Evolutionary conservation across 2,888 invertebrate species (phyloP).

Genomic region (Caenorhabditis wallacei): DNA sequence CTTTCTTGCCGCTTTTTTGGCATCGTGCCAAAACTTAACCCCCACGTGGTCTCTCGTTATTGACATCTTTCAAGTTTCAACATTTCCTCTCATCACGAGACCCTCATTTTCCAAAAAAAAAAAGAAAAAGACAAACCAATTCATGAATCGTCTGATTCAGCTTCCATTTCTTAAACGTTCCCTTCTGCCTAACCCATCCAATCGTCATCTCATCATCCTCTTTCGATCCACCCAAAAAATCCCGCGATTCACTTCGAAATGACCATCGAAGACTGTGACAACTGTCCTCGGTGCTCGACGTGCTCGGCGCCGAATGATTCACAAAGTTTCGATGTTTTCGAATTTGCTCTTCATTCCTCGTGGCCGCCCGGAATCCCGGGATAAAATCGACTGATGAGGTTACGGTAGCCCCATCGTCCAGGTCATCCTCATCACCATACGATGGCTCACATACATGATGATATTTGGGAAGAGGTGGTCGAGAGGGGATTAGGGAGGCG

Average conservation of each 20-base stretch:
- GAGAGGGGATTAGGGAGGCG: slow-evolving; percentile 33
- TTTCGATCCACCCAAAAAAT: neutral
- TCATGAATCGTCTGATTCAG: slow-evolving; percentile 56
- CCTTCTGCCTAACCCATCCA: slow-evolving; percentile 46
- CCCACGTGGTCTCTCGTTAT: no score
- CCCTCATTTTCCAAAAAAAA: neutral
- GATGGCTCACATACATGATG: slow-evolving; percentile 64
- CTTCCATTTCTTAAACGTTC: slow-evolving; percentile 58
- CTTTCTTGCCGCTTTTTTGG: no score
- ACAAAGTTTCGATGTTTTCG: slow-evolving; percentile 48
- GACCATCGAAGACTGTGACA: slow-evolving; percentile 57
- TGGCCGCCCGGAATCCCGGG: slow-evolving; percentile 39
- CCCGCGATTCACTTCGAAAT: slow-evolving; percentile 45
- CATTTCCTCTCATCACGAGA: no score
- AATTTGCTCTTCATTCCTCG: slow-evolving; percentile 49
- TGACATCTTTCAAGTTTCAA: no score
- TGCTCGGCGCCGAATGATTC: slow-evolving; percentile 20
- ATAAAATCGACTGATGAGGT: slow-evolving; percentile 60
- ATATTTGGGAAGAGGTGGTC: slow-evolving; percentile 50
- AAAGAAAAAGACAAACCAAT: slow-evolving; percentile 22
- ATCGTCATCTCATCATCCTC: slow-evolving; percentile 59
- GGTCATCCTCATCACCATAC: slow-evolving; percentile 61
- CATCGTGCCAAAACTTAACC: no score
- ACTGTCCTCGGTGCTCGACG: slow-evolving; percentile 52
- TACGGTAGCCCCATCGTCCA: slow-evolving; percentile 50